A percentile compares a stretch with the other conserved stretches of the same genome.
Conservation (phyloP, 2,797 vertebrate genomes). For the Chloroceryle amazona region DNA sequence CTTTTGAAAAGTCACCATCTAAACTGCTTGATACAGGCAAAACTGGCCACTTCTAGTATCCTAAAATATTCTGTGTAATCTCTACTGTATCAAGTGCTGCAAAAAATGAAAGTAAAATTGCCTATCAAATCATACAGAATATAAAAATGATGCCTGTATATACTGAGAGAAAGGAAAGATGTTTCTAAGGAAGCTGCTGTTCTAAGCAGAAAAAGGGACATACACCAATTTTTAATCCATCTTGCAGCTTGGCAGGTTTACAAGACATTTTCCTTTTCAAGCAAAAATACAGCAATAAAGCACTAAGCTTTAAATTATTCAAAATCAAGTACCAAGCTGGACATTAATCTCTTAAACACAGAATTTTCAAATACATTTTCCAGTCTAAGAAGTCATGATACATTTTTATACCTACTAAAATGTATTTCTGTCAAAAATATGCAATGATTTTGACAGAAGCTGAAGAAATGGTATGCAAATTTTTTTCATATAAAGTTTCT, state of each 20-base stretch:
- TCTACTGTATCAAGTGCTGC: not conserved
- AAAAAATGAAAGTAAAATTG: not conserved
- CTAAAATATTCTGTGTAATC: not conserved
- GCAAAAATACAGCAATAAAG: not conserved
- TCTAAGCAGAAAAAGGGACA: not conserved
- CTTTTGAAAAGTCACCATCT: not conserved
- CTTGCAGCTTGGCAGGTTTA: not conserved
- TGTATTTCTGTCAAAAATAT: not conserved
- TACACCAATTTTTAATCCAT: not conserved
- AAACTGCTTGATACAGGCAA: not conserved
- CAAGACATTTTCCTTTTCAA: not conserved
- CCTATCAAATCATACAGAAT: not conserved
- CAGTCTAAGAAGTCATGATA: not conserved
- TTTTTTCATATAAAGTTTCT: not conserved
- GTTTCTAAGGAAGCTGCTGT: not conserved
- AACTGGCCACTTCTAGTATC: not conserved
- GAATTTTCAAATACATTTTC: not conserved
- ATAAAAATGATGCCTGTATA: not conserved
- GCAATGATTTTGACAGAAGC: not conserved
- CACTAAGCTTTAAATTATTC: not conserved
- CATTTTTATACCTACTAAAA: not conserved
- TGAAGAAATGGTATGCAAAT: not conserved
- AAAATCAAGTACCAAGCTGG: constrained; percentile 9
- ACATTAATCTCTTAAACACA: constrained; percentile 11
- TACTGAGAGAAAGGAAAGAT: not conserved